Evolutionary conservation across 1,140 invertebrate genomes (phyloP).

Genomic region (Coptotermes formosanus): DNA sequence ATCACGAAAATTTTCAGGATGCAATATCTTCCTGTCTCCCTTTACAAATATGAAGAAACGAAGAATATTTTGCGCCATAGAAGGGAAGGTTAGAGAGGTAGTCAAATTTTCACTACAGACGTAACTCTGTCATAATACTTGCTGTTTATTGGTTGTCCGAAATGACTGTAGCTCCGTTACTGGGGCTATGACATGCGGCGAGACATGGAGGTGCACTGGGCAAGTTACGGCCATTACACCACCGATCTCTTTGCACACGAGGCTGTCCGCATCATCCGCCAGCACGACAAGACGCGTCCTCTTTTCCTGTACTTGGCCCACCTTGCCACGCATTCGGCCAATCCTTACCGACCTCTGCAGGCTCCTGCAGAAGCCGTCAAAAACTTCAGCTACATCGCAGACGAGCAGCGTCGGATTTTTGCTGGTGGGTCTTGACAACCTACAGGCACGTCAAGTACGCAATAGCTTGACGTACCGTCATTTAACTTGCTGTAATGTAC

Average conservation of each 20-base stretch:
- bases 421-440: background rate
- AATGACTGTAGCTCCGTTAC: background rate
- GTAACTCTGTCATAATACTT: no score
- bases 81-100: no score
- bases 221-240: constrained; percentile 77
- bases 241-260: constrained; percentile 80
- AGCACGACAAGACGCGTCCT: constrained; percentile 59
- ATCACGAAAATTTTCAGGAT: no score
- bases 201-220: constrained; percentile 62
- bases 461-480: no score
- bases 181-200: constrained; percentile 68
- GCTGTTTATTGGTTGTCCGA: no score
- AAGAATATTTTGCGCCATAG: no score
- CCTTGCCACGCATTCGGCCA: constrained; percentile 80
- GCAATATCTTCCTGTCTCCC: no score
- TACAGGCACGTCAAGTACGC: no score
- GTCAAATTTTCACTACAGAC: no score
- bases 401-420: constrained; percentile 59
- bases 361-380: constrained; percentile 68
- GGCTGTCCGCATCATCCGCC: constrained; percentile 66
- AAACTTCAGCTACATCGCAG: constrained; percentile 66
- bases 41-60: no score
- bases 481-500: no score
- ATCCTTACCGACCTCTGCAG: constrained; percentile 75
- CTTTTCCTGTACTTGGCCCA: constrained; percentile 84